Conservation (phyloP, 2,113 vertebrate genomes). For the Anser cygnoides region DNA sequence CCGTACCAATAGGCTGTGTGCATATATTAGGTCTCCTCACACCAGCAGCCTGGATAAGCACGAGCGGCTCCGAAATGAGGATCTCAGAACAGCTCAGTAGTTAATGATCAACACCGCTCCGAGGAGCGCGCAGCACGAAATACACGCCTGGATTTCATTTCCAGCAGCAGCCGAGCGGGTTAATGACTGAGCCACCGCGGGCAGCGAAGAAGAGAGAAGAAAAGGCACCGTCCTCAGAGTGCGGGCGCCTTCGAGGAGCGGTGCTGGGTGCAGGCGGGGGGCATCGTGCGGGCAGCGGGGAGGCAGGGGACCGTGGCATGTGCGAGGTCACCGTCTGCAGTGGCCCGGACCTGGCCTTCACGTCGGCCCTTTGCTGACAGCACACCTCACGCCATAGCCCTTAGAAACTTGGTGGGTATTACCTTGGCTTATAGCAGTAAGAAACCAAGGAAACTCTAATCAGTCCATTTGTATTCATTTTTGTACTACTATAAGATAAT, state of each 20-base stretch:
- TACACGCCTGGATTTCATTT: accelerated
- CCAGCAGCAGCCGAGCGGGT: not conserved
- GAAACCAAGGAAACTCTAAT: not conserved
- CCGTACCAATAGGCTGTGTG: not conserved
- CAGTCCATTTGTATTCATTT: not conserved
- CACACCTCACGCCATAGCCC: accelerated
- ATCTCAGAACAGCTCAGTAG: not conserved
- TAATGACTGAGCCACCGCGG: not conserved
- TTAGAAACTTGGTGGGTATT: not conserved
- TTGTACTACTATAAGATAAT: not conserved
- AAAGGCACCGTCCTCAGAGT: not conserved
- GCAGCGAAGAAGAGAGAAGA: too few relatives aligned
- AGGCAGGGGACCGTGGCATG: too few relatives aligned
- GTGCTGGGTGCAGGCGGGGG: too few relatives aligned
- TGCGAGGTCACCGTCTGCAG: not conserved
- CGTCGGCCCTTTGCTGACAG: not conserved
- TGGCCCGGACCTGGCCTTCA: too few relatives aligned
- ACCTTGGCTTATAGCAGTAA: not conserved
- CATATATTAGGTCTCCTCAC: not conserved
- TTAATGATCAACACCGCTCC: not conserved
- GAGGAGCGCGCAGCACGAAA: not conserved
- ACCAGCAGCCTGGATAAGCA: not conserved
- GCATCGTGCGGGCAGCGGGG: too few relatives aligned
- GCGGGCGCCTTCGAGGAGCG: not conserved
- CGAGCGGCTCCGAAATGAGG: not conserved